Percentiles rank a stretch among this genome's conserved stretches.
Conservation (phyloP, 2,797 vertebrate genomes). For the Aulostomus chinensis region DNA sequence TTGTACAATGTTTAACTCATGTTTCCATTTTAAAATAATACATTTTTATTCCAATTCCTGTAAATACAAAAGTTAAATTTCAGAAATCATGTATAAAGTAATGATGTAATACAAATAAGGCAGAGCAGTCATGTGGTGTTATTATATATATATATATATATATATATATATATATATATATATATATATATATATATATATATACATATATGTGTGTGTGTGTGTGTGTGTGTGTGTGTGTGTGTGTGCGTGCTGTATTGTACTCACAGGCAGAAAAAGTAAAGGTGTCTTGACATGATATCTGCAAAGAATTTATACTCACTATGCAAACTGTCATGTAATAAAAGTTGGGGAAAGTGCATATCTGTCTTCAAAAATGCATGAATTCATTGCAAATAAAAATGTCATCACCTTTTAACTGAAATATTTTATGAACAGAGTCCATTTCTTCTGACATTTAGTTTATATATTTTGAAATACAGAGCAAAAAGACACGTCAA, state of each 20-base stretch:
- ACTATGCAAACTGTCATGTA: too few species aligned
- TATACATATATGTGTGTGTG: too few species aligned
- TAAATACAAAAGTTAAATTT: conserved; percentile 35
- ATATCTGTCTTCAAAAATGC: too few species aligned
- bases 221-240: too few species aligned
- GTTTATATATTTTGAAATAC: conserved; percentile 4
- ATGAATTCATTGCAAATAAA: not conserved
- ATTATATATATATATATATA: conserved; percentile 11
- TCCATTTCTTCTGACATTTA: not conserved
- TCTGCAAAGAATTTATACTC: too few species aligned
- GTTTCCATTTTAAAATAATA: conserved; percentile 19
- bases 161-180: too few species aligned
- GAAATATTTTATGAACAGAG: not conserved
- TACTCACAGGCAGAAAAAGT: too few species aligned
- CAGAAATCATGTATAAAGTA: conserved; percentile 35
- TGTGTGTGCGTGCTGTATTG: too few species aligned
- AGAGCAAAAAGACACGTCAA: conserved; percentile 7
- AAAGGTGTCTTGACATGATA: too few species aligned
- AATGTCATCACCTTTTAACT: not conserved
- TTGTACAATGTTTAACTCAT: too few species aligned
- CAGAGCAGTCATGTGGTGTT: conserved; percentile 11
- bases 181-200: too few species aligned
- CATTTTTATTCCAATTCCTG: conserved; percentile 13
- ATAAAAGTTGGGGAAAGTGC: too few species aligned
- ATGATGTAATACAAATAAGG: conserved; percentile 55